These are phyloP conservation scores for Drosophila formosana DNA, from an alignment of 2,888 invertebrate genomes.

Conservation along the genomic window DNA sequence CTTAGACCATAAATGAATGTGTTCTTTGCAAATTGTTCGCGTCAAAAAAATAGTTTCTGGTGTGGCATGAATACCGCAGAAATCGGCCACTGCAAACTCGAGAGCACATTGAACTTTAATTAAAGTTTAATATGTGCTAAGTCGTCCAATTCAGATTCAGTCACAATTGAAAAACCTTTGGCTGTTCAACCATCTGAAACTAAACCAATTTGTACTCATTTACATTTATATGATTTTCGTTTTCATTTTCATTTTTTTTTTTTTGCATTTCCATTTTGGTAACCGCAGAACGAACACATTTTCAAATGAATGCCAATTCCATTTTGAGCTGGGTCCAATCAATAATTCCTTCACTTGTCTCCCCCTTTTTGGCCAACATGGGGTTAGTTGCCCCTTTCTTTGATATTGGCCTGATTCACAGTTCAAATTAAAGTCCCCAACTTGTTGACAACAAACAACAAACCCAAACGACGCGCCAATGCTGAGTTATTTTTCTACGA, in stretches of 20 bases:
- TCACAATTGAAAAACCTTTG: constrained; percentile 17
- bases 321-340: constrained; percentile 34
- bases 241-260: constrained; percentile 7
- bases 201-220: constrained; percentile 50
- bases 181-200: constrained; percentile 25
- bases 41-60: constrained; percentile 21
- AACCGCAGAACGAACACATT: constrained; percentile 3
- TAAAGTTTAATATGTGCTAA: constrained; percentile 28
- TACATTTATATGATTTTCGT: constrained; percentile 47
- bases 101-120: constrained; percentile 26
- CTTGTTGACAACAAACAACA: constrained; percentile 36
- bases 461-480: not conserved
- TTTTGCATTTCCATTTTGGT: constrained; percentile 14
- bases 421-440: constrained; percentile 39
- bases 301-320: constrained; percentile 25
- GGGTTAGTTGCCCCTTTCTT: not conserved
- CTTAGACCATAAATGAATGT: constrained; percentile 34
- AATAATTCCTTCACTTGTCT: constrained; percentile 43
- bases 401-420: constrained; percentile 1
- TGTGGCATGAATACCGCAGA: constrained; percentile 4
- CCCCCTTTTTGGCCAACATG: not conserved
- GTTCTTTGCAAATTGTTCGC: constrained; percentile 12
- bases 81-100: not conserved
- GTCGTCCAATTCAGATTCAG: constrained; percentile 1
- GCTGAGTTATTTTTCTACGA: constrained; percentile 29